phyloP scores from a whole-genome alignment of 2,888 invertebrate species.

The Trachelus stipa region DNA sequence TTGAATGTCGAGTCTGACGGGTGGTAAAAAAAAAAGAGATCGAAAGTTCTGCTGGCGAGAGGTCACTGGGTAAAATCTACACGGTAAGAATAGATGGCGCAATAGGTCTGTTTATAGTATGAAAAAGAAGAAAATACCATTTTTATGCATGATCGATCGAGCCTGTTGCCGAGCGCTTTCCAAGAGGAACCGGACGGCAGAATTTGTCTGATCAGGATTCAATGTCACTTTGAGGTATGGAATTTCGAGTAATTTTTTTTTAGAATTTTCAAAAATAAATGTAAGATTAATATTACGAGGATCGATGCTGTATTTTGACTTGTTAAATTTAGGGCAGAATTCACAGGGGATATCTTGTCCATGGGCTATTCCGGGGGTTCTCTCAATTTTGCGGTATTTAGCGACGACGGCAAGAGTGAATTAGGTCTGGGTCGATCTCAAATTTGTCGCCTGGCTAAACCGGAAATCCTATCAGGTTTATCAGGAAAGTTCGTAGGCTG shows the following conservation, averaged over 20 bases:
- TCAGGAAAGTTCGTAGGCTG: slow-evolving; percentile 30
- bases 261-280: too few relatives aligned
- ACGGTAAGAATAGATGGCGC: background rate
- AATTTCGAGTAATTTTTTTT: too few relatives aligned
- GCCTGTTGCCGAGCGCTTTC: background rate
- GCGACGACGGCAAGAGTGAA: slow-evolving; percentile 37
- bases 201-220: background rate
- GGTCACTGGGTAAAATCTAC: background rate
- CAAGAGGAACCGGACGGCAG: background rate
- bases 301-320: background rate
- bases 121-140: slow-evolving; percentile 5
- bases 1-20: background rate
- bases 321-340: background rate
- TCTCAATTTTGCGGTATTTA: slow-evolving; percentile 37
- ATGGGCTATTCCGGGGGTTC: background rate
- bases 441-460: slow-evolving; percentile 49
- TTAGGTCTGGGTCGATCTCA: slow-evolving; percentile 43
- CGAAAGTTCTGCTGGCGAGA: background rate
- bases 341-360: background rate
- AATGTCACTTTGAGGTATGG: too few relatives aligned
- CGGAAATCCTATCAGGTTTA: slow-evolving; percentile 41
- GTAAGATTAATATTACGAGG: too few relatives aligned
- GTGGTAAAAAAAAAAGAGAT: background rate
- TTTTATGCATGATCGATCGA: slow-evolving; percentile 28
- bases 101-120: background rate